Percentiles rank a stretch among this genome's conserved stretches.
These are phyloP conservation scores for Tribolium castaneum DNA, from an alignment of 1,140 invertebrate genomes.

Conservation along the genomic window DNA sequence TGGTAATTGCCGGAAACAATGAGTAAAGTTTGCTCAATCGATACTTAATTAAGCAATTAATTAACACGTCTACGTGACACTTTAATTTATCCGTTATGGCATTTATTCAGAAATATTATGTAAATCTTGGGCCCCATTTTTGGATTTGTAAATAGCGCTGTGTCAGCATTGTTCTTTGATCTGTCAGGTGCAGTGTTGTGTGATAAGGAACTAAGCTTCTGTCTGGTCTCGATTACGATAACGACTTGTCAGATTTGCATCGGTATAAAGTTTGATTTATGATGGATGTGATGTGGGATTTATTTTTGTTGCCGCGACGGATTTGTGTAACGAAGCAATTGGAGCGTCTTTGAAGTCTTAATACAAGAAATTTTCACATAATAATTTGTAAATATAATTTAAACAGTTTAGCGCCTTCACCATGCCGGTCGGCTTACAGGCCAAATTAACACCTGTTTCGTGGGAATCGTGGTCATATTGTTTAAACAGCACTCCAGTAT, in stretches of 20 bases:
- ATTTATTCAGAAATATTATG: constrained; percentile 18
- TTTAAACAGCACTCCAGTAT: constrained; percentile 48
- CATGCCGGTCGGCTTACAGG: constrained; percentile 40
- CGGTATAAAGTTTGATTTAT: constrained; percentile 27
- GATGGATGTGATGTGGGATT: not conserved
- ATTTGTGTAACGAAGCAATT: constrained; percentile 30
- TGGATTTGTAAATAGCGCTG: constrained; percentile 13
- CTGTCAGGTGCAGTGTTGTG: constrained; percentile 7
- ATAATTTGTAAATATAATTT: constrained; percentile 43
- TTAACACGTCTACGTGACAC: constrained; percentile 46
- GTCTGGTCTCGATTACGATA: constrained; percentile 16
- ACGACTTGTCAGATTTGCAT: constrained; percentile 19
- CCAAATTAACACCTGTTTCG: constrained; percentile 52
- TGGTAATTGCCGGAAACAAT: constrained; percentile 54
- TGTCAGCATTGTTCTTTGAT: constrained; percentile 20
- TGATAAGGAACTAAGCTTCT: constrained; percentile 28
- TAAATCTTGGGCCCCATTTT: constrained; percentile 15
- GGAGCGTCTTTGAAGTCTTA: constrained; percentile 36
- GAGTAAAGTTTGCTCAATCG: constrained; percentile 51
- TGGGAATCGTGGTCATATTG: constrained; percentile 41
- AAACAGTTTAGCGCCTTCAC: constrained; percentile 37
- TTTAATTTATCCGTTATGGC: constrained; percentile 38
- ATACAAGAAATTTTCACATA: constrained; percentile 35
- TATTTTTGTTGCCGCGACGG: not conserved
- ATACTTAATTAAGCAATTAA: constrained; percentile 53